Base-by-base conservation (phyloP, 2,888 invertebrate species). In the Zootermopsis nevadensis region DNA sequence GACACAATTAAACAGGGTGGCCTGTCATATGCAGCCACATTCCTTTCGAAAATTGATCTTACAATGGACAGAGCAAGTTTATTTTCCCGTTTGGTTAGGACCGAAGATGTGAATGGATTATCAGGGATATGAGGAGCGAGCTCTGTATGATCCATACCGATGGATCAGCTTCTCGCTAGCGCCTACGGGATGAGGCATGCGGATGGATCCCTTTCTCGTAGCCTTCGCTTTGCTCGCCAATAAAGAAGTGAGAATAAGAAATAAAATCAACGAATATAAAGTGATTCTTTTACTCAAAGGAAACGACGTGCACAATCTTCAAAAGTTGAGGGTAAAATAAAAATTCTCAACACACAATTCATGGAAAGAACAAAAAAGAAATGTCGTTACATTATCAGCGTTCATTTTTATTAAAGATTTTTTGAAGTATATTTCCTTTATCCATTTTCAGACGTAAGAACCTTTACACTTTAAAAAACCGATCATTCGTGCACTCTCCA, bases 361-460 rank as follows among this genome's bases (percentile, higher is more conserved):
- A n/a, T 8, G 2, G n/a, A 27, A 60, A 60, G n/a, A 60, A 60
- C 60, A 60, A 60, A 60, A 48, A 48, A 48, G 15, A 60, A 60
- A 60, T 60, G 8, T 60, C 60, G n/a, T 60, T 60, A 60, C 15
- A 60, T 60, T 60, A 60, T 60, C 60, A 60, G n/a, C 27, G 60
- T 60, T 60, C 60, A 60, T 27, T 60, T 60, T 60, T 60, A 60
- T 60, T 60, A 60, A 60, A 60, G 60, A n/a, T 27, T 10, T 60
- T 60, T 27, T 27, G 60, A 60, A 27, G 60, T 27, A 60, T 60
- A 60, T 60, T 27, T 27, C 60, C 12, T 60, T 60, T 60, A 60
- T 60, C 22, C 60, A 60, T 60, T 60, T 27, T 27, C n/a, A 60
- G 60, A 27, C 15, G n/a, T 2, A 38, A 3, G 60, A 60, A 27